Percentiles rank a stretch among this genome's conserved stretches.
phyloP scores from a whole-genome alignment of 1,140 invertebrate species.

The Arion vulgaris region DNA sequence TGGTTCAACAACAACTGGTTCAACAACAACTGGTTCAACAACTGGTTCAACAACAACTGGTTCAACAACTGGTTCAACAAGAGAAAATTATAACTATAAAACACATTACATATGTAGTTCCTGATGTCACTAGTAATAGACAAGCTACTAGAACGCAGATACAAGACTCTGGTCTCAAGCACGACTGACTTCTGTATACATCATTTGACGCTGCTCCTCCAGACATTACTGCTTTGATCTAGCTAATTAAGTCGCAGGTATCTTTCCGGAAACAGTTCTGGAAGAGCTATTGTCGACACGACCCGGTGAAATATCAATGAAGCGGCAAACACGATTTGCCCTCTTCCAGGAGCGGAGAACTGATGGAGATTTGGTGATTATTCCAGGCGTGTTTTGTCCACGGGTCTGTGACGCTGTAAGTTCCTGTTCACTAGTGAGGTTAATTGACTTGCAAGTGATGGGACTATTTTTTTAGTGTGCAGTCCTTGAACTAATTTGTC shows the following conservation, averaged over 20 bases:
- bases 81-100: no score
- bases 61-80: no score
- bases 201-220: no score
- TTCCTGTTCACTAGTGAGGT: background rate
- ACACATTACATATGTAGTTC: no score
- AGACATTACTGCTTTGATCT: background rate
- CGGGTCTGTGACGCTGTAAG: background rate
- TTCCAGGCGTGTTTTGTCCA: background rate
- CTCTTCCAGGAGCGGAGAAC: background rate
- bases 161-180: no score
- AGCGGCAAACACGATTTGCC: background rate
- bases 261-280: background rate
- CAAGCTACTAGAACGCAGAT: no score
- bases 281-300: background rate
- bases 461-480: background rate
- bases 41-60: no score
- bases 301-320: background rate
- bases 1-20: no score
- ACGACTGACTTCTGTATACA: no score
- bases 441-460: background rate
- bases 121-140: no score
- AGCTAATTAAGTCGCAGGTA: background rate
- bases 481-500: slow-evolving; percentile 1
- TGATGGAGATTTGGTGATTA: background rate
- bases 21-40: no score